Evolutionary conservation across 2,888 invertebrate genomes (phyloP), one percentile per base, ranked within the genome.

Genomic region (Brachypalpus laphriformis): DNA sequence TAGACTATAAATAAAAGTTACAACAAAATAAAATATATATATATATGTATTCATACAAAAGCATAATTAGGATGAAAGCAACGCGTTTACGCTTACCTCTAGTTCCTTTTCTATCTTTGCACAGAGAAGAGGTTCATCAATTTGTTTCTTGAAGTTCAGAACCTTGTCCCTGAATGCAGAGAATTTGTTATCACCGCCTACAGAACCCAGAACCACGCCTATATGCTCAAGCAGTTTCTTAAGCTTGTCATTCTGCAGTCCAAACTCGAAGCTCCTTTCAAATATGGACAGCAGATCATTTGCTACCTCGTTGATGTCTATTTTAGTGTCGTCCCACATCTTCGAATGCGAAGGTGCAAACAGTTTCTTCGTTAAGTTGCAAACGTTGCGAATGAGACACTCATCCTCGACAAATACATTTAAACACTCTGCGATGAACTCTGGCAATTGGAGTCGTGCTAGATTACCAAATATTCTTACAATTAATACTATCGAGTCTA

Each of bases 391-490:
- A 4, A 89, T 72, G 2, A 91, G 86, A 31, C 82, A 86, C 0
- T 80, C 54, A 45, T 91, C 89, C 16, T 49, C 70, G 0, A 87
- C 87, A 51, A 91, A 89, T 0, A 80, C 85, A 7, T 81, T 45
- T 2, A 91, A 45, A 11, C 89, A 45, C 20, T 88, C 70, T 0
- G 83, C 82, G 28, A 89, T 88, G 25, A 89, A 91, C 0, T 90
- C 91, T 0, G 88, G 88, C 51, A 91, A 47, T 59, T 91, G 89
- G 28, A 91, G 65, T 25, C 89, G 87, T 11, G 89, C 87, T 0
- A 91, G 86, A 3, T 82, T 47, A 2, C 87, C 87, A 4, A 90
- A 54, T 20, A 89, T 88, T 14, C 82, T 81, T 0, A 90, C 76
- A 56, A 89, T 89, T 6, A 88, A 76, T 3, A 88, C 14, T 0